phyloP scores from a whole-genome alignment of 1,140 invertebrate species.

The Drosophila yakuba region DNA sequence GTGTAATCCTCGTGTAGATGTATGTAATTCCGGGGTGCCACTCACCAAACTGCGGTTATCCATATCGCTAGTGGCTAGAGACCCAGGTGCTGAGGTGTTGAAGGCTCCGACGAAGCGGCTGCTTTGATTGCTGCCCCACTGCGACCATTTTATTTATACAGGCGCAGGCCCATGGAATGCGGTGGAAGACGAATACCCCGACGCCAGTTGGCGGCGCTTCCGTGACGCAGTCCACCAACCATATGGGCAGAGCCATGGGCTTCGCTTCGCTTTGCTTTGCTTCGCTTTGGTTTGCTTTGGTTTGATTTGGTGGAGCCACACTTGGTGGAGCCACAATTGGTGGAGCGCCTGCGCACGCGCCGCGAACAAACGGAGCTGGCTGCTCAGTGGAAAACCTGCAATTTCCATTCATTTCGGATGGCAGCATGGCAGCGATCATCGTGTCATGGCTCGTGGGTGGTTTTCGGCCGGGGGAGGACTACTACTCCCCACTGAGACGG shows the following conservation, averaged over 20 bases:
- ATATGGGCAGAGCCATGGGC: conserved; percentile 11
- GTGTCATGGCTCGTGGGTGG: conserved; percentile 48
- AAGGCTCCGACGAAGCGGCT: conserved; percentile 49
- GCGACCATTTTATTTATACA: conserved; percentile 72
- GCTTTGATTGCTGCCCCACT: conserved; percentile 67
- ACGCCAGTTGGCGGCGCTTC: conserved; percentile 58
- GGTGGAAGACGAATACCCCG: conserved; percentile 21
- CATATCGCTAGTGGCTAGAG: conserved; percentile 49
- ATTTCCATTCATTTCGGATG: conserved; percentile 53
- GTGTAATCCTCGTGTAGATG: conserved; percentile 3
- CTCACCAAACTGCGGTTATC: conserved; percentile 72
- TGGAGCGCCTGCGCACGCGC: conserved; percentile 45
- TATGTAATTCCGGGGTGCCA: background rate
- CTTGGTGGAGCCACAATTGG: background rate
- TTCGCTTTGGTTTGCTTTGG: background rate
- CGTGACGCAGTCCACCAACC: conserved; percentile 35
- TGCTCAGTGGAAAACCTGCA: conserved; percentile 50
- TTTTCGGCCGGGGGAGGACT: background rate
- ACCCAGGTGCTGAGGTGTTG: conserved; percentile 19
- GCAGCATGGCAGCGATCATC: conserved; percentile 39
- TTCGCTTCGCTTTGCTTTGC: background rate
- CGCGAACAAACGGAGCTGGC: conserved; percentile 18
- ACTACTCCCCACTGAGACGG: background rate
- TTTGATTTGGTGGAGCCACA: too few relatives aligned
- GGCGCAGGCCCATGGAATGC: conserved; percentile 42